Evolutionary conservation across 30 jellyfish, hydroid and myxozoan genomes (phyloP).

Genomic region (Aurelia aurita): DNA sequence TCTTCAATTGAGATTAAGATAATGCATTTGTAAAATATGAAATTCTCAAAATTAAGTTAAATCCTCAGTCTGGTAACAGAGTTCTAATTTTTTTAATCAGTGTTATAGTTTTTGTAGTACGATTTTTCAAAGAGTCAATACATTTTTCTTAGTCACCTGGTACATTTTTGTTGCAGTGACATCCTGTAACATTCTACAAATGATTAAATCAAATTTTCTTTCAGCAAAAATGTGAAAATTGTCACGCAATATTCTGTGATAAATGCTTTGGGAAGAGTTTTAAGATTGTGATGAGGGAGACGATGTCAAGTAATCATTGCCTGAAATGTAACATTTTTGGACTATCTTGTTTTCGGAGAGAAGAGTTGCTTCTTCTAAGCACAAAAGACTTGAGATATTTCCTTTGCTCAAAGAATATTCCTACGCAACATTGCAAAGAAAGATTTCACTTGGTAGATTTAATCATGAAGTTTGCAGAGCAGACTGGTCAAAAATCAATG

Average conservation of each 20-base stretch:
- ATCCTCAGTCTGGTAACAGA: no score
- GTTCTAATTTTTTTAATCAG: no score
- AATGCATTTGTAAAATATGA: no score
- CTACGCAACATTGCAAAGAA: slow-evolving; percentile 86
- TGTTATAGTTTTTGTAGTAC: no score
- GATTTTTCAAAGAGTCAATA: no score
- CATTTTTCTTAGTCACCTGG: no score
- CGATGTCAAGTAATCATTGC: slow-evolving; percentile 42
- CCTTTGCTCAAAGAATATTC: slow-evolving; percentile 65
- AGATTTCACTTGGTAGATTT: slow-evolving; percentile 85
- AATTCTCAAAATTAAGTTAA: no score
- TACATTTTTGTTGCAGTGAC: no score
- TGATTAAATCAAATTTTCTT: neutral
- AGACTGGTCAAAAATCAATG: slow-evolving; percentile 72
- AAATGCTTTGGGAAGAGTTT: slow-evolving; percentile 79
- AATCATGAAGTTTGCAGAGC: slow-evolving; percentile 95
- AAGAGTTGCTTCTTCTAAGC: slow-evolving; percentile 72
- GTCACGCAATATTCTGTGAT: slow-evolving; percentile 82
- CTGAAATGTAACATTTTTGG: slow-evolving; percentile 82
- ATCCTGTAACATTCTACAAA: no score
- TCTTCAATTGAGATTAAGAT: no score
- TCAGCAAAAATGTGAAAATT: slow-evolving; percentile 80
- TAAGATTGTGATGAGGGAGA: slow-evolving; percentile 16
- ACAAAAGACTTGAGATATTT: slow-evolving; percentile 78
- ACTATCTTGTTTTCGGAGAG: slow-evolving; percentile 63